Evolutionary conservation across 2,888 invertebrate species (phyloP).

Genomic region (Copidosoma aretas): DNA sequence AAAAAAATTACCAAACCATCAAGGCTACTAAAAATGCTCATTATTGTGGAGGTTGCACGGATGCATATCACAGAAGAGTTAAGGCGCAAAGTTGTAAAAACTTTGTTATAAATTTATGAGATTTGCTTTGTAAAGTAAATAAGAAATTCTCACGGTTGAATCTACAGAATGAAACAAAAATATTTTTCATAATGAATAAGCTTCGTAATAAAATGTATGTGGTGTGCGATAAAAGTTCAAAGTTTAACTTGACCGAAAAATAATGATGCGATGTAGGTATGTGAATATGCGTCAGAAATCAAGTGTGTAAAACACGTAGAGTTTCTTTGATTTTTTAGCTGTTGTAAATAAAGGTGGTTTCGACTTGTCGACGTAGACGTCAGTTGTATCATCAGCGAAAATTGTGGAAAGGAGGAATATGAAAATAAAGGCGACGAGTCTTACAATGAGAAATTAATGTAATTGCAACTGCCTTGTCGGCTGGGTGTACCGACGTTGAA

Average conservation of each 20-base stretch:
- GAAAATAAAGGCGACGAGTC: conserved; percentile 22
- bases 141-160: conserved; percentile 18
- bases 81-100: conserved; percentile 37
- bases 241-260: conserved; percentile 31
- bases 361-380: conserved; percentile 36
- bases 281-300: conserved; percentile 31
- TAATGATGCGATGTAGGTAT: conserved; percentile 12
- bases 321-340: conserved; percentile 31
- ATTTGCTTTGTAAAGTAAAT: conserved; percentile 32
- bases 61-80: conserved; percentile 34
- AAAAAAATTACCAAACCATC: conserved; percentile 23
- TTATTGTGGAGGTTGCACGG: conserved; percentile 25
- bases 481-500: conserved; percentile 38
- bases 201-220: conserved; percentile 35
- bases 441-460: conserved; percentile 14
- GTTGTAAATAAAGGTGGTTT: conserved; percentile 34
- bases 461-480: conserved; percentile 38
- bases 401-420: conserved; percentile 16
- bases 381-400: conserved; percentile 24
- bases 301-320: conserved; percentile 26
- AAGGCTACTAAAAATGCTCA: conserved; percentile 26
- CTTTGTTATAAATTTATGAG: conserved; percentile 36
- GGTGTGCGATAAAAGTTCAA: conserved; percentile 21
- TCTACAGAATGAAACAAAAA: conserved; percentile 20
- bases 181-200: conserved; percentile 34